Base-by-base conservation (phyloP, 2,113 vertebrate species). In the Recurvirostra avosetta region DNA sequence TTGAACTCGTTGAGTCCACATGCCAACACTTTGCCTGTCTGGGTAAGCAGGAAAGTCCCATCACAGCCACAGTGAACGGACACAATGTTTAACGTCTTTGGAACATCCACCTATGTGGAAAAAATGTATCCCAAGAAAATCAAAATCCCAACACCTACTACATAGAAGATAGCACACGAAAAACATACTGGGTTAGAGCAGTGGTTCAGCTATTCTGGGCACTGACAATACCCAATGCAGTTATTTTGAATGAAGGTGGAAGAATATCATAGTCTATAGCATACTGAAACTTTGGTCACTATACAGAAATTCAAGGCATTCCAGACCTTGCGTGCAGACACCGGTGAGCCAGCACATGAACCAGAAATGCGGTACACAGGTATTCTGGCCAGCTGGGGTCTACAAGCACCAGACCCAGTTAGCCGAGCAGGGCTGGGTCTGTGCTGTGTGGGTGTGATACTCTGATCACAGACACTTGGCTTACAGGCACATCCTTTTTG, bases 1-100 rank as follows among this genome's bases (percentile, higher is more conserved):
- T 99, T 99, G 96, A 99, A 98, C 70, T 99, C 99, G 25, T 99
- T 99, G 97, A 99, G 99, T 91, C 99, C 99, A 97, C 99, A 99
- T 13, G 99, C 99, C 84, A 99, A 97, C 61, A 99, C 99, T 98
- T 99, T 99, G 76, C 99, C 99, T 23, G 98, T 98, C 92, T 99
- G 99, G 6, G 99, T 99, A 91, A 99, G 97, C 83, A 99, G 99
- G 97, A 99, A 99, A 61, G 99, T 99, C 50, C 99, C 99, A 94
- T 99, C 99, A 50, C 98, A 98, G 93, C 99, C 98, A 95, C 99
- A 99, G 25, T 98, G 99, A 91, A 99, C 99, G 0, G 98, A 98
- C n/a, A 98, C 98, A 83, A 99, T 99, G 90, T 96, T 97, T 80
- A 99, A 99, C 5, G 99, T 98, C 96, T 99, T 99, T 2, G 99